Conservation (phyloP, 2,113 vertebrate species). For the Nothobranchius kuhntae region DNA sequence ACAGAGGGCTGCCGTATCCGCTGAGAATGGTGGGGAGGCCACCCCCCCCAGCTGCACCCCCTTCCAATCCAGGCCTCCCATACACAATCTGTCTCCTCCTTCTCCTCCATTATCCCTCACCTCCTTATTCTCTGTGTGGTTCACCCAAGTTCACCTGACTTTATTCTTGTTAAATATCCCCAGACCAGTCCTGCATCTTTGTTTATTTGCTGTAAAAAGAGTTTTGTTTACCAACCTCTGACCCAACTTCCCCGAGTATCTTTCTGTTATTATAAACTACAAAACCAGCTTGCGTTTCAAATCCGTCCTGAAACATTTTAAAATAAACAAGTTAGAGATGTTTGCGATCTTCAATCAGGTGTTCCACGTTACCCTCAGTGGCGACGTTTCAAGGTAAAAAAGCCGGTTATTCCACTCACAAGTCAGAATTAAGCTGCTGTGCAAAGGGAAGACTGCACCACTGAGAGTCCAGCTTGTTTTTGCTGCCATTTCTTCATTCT, state of each 20-base stretch:
- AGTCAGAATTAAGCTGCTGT: conserved; percentile 54
- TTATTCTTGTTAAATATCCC: conserved; percentile 33
- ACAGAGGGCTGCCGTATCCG: conserved; percentile 90
- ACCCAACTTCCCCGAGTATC: conserved; percentile 14
- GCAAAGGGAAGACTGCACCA: conserved; percentile 44
- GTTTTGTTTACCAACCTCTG: conserved; percentile 27
- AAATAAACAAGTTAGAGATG: conserved; percentile 52
- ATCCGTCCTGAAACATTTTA: conserved; percentile 26
- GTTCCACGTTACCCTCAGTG: conserved; percentile 53
- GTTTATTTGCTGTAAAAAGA: conserved; percentile 14
- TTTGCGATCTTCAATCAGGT: conserved; percentile 25
- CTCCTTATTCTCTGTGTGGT: conserved; percentile 45
- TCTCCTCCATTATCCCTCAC: conserved; percentile 42
- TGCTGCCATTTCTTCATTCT: conserved; percentile 47
- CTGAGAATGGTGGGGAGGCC: conserved; percentile 76
- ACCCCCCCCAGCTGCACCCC: conserved; percentile 34
- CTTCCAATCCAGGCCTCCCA: conserved; percentile 50
- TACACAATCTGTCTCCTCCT: conserved; percentile 38
- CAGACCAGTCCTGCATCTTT: conserved; percentile 25
- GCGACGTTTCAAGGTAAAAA: conserved; percentile 68
- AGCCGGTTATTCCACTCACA: conserved; percentile 54
- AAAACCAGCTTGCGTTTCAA: conserved; percentile 17
- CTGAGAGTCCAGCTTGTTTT: conserved; percentile 46
- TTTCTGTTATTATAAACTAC: too few relatives aligned
- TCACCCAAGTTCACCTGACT: conserved; percentile 26